Evolutionary conservation across 2,797 vertebrate genomes (phyloP).

Genomic region (Centroberyx gerrardi): DNA sequence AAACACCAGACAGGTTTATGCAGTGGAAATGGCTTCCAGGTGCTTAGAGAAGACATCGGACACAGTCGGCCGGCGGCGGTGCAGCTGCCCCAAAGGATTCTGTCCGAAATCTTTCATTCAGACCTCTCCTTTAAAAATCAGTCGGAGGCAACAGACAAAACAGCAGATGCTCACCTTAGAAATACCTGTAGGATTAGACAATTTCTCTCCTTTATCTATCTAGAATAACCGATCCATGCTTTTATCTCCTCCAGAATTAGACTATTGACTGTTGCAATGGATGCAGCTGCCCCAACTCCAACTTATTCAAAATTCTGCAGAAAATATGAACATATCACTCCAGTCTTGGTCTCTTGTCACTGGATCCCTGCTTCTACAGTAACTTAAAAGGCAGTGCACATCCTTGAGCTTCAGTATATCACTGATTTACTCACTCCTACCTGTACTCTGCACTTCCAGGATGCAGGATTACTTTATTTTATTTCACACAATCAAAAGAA

Average conservation of each 20-base stretch:
- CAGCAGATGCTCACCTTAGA: conserved; percentile 29
- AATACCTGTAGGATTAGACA: conserved; percentile 11
- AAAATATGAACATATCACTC: not conserved
- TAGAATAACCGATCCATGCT: conserved; percentile 5
- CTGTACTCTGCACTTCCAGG: not conserved
- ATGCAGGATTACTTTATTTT: not conserved
- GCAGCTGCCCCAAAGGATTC: conserved; percentile 7
- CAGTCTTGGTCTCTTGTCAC: not conserved
- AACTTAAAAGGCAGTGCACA: no score
- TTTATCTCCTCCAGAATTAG: conserved; percentile 11
- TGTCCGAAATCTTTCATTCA: conserved; percentile 22
- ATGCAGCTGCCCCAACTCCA: not conserved
- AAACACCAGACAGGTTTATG: conserved; percentile 39
- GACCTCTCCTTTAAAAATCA: conserved; percentile 1
- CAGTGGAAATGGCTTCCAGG: conserved; percentile 70
- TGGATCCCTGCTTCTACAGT: no score
- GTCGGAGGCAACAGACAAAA: not conserved
- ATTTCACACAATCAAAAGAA: not conserved
- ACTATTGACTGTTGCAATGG: not conserved
- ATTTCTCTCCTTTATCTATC: conserved; percentile 19
- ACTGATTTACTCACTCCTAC: not conserved
- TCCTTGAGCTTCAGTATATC: not conserved
- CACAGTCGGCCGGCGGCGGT: no score
- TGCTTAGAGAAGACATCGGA: conserved; percentile 35
- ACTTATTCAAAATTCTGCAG: not conserved